These are phyloP conservation scores for Selenia dentaria DNA, from an alignment of 2,888 invertebrate genomes.

Conservation along the genomic window DNA sequence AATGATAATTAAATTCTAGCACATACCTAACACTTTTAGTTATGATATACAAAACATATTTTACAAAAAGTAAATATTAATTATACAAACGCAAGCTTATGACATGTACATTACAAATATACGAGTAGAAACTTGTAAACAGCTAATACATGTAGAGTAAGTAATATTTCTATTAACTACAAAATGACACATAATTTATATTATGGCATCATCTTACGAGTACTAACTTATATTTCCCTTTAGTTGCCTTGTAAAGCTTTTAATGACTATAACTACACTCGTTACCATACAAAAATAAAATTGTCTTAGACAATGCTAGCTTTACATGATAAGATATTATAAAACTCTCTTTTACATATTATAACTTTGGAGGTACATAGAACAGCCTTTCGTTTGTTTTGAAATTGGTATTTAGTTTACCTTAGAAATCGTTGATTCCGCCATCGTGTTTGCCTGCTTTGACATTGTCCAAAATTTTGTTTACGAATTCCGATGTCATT, in stretches of 20 bases:
- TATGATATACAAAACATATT: too few relatives aligned
- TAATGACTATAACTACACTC: slow-evolving; percentile 65
- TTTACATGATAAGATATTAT: slow-evolving; percentile 64
- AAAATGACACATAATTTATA: slow-evolving; percentile 40
- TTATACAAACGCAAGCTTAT: too few relatives aligned
- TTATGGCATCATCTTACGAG: slow-evolving; percentile 50
- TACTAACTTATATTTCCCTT: slow-evolving; percentile 43
- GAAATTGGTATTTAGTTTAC: slow-evolving; percentile 49
- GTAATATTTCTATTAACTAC: neutral
- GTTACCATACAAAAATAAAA: slow-evolving; percentile 74
- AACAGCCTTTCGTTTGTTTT: slow-evolving; percentile 81
- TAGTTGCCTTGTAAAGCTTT: slow-evolving; percentile 75
- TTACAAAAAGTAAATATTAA: too few relatives aligned
- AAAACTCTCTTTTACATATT: slow-evolving; percentile 65
- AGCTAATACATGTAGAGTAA: neutral
- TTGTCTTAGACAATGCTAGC: slow-evolving; percentile 75
- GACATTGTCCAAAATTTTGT: slow-evolving; percentile 94
- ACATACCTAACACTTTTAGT: too few relatives aligned
- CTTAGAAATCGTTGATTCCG: slow-evolving; percentile 89
- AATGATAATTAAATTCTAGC: too few relatives aligned
- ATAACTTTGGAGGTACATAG: slow-evolving; percentile 83
- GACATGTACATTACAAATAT: too few relatives aligned
- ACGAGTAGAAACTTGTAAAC: too few relatives aligned
- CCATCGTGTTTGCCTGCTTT: slow-evolving; percentile 91
- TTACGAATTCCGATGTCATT: slow-evolving; percentile 96